Evolutionary conservation across 2,797 vertebrate genomes (phyloP), one percentile per base, ranked within the genome.

Genomic region (Amblyopsis hoosieri): DNA sequence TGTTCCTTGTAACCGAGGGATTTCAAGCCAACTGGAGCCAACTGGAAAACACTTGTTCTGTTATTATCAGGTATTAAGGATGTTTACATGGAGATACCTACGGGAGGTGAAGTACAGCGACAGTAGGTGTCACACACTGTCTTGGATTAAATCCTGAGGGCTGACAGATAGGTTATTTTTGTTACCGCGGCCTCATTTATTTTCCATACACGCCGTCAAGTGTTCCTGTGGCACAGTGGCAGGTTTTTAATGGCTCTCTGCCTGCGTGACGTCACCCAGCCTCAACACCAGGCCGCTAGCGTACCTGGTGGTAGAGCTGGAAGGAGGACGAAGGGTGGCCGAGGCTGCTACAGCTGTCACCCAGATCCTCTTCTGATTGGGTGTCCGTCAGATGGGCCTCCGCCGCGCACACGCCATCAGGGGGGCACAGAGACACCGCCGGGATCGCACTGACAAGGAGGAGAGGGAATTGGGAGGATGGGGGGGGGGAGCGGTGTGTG

Each of bases 281-380:
- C 56, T 53, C 19, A 62, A 54, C 48, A 66, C 11, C n/a, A 33
- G 14, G 55, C 29, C 11, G 45, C 69, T 64, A 60, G 48, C 80
- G 12, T 87, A 90, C 89, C 81, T 91, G 91, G 69, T 87, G 90
- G 66, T 93, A 92, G 4, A 91, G 90, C 71, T 93, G 91, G 75
- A 87, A 85, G 52, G 90, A 88, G 55, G 90, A 90, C 46, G 89
- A 89, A 17, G 87, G 81, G 62, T 83, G 84, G 75, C 79, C 76
- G 0, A 89, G 87, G 82, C 86, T 90, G 85, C 86, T 89, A 87
- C 88, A 89, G 80, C 86, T 89, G 87, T 90, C 89, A 68, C 82
- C 78, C 2, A 80, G 76, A 56, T 88, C 87, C 62, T 68, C 83
- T 47, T 91, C 90, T 54, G 78, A 84, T 51, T 80, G 83, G 72